Conservation (phyloP, 2,797 vertebrate genomes). For the Echeneis naucrates region DNA sequence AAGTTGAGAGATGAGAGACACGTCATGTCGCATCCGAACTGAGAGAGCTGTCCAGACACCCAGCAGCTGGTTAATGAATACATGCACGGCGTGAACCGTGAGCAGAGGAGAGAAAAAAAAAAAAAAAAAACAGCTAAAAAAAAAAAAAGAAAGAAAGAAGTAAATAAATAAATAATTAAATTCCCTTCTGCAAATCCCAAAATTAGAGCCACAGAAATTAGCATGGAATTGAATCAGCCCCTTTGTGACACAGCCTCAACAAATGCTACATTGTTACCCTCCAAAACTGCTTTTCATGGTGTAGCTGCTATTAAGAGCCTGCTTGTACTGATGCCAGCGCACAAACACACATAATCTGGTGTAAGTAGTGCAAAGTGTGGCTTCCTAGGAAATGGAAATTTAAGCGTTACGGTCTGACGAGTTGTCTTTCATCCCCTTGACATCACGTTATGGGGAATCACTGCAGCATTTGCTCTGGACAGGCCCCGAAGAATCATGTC, state of each 20-base stretch:
- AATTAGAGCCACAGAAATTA: constrained; percentile 29
- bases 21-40: constrained; percentile 15
- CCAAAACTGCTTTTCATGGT: constrained; percentile 44
- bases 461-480: constrained; percentile 45
- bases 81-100: background rate
- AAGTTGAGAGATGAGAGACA: constrained; percentile 12
- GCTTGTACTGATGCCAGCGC: constrained; percentile 35
- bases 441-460: constrained; percentile 65
- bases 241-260: constrained; percentile 38
- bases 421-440: constrained; percentile 73
- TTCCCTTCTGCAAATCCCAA: background rate
- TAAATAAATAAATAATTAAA: no score
- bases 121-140: background rate
- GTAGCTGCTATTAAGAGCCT: constrained; percentile 44
- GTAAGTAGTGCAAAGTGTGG: constrained; percentile 57
- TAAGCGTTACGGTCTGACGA: constrained; percentile 68
- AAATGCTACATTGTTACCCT: constrained; percentile 47
- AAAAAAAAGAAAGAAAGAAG: no score
- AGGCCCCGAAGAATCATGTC: constrained; percentile 54
- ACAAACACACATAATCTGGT: constrained; percentile 63
- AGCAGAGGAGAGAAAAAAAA: background rate
- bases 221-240: constrained; percentile 46
- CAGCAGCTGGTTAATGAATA: background rate
- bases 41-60: background rate
- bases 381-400: constrained; percentile 63